Conservation (phyloP, 1,140 invertebrate genomes). For the Drosophila tsacasi region DNA sequence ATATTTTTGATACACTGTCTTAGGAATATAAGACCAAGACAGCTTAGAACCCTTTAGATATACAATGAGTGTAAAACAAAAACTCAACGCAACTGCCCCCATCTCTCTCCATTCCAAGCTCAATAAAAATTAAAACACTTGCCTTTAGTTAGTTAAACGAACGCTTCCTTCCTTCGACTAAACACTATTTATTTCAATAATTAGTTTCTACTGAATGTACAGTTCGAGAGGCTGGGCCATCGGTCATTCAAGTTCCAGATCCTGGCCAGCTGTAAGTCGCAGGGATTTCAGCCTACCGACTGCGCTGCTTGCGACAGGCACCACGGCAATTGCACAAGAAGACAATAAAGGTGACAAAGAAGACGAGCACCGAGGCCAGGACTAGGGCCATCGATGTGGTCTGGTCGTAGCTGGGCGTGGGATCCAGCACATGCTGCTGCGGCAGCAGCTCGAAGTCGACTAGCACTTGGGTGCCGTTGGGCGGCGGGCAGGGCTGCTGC, state of each 20-base stretch:
- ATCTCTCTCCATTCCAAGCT: constrained; percentile 36
- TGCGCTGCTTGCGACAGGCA: constrained; percentile 71
- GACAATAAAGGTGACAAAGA: constrained; percentile 86
- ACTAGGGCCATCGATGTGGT: constrained; percentile 87
- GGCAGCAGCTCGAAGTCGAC: constrained; percentile 87
- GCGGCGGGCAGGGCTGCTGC: constrained; percentile 90
- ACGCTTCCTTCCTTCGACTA: constrained; percentile 63
- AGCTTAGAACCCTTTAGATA: constrained; percentile 14
- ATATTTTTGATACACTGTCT: constrained; percentile 32
- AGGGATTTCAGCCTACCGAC: constrained; percentile 46
- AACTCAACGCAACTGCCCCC: constrained; percentile 28
- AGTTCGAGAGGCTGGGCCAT: constrained; percentile 29
- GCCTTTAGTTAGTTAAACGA: constrained; percentile 72
- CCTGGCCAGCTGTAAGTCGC: constrained; percentile 19
- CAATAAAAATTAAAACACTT: constrained; percentile 43
- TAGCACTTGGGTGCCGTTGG: constrained; percentile 91
- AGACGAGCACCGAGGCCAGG: constrained; percentile 87
- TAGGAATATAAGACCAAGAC: background rate
- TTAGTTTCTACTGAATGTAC: constrained; percentile 61
- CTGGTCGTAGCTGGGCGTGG: constrained; percentile 85
- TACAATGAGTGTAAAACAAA: background rate
- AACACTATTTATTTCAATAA: constrained; percentile 69
- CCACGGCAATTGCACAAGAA: constrained; percentile 88
- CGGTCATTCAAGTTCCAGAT: constrained; percentile 20
- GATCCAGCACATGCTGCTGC: constrained; percentile 85